Percentiles rank a stretch among this genome's conserved stretches.
These are phyloP conservation scores for Dendrolimus kikuchii DNA, from an alignment of 1,140 invertebrate genomes.

Conservation along the genomic window DNA sequence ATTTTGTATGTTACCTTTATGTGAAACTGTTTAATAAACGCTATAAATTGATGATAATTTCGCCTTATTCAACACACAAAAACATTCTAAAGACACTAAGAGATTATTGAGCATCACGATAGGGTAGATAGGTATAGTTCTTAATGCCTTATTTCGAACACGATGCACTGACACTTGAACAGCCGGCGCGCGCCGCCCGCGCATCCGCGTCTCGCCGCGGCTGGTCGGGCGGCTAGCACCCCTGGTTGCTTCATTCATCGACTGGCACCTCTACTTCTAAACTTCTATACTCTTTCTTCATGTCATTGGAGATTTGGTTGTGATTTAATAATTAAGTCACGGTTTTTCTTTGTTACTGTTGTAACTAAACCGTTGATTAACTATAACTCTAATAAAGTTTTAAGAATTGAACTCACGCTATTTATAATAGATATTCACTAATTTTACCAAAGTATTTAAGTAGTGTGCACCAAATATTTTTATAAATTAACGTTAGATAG, in stretches of 20 bases:
- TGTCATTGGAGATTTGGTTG: constrained; percentile 39
- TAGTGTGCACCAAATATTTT: too few species aligned
- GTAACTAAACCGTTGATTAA: constrained; percentile 65
- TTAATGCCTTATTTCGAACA: constrained; percentile 20
- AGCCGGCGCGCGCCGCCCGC: too few species aligned
- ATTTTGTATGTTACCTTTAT: constrained; percentile 68
- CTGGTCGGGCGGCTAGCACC: constrained; percentile 26
- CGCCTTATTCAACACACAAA: constrained; percentile 62
- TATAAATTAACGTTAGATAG: too few species aligned
- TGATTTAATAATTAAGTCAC: constrained; percentile 42
- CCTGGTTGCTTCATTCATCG: constrained; percentile 43
- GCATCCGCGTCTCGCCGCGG: too few species aligned
- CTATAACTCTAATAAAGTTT: constrained; percentile 45
- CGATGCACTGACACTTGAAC: constrained; percentile 15
- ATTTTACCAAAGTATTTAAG: neutral
- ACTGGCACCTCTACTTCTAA: constrained; percentile 48
- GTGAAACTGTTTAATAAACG: constrained; percentile 68
- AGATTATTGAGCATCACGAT: too few species aligned
- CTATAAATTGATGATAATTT: constrained; percentile 62
- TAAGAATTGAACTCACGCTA: constrained; percentile 1
- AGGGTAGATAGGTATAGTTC: constrained; percentile 4
- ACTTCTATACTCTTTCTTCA: constrained; percentile 49
- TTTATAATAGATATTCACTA: neutral
- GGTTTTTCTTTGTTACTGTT: constrained; percentile 58
- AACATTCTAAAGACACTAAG: constrained; percentile 5